Evolutionary conservation across 2,888 invertebrate genomes (phyloP).

Genomic region (Sycophila texana): DNA sequence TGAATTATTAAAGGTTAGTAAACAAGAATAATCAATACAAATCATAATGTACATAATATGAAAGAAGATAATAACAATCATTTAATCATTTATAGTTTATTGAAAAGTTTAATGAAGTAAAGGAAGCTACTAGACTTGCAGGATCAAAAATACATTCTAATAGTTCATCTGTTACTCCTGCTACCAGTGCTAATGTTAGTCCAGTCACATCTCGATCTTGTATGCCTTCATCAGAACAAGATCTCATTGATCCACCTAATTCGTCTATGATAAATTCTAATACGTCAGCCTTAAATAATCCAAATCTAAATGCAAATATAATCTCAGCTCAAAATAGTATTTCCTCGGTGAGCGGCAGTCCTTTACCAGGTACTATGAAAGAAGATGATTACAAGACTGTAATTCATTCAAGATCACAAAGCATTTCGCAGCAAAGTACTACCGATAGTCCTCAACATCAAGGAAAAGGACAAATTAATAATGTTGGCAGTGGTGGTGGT

Average conservation of each 20-base stretch:
- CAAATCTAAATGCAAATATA: slow-evolving; percentile 73
- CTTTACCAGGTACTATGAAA: slow-evolving; percentile 70
- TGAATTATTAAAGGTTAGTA: slow-evolving; percentile 90
- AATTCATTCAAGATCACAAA: slow-evolving; percentile 72
- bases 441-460: slow-evolving; percentile 83
- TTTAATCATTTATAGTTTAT: slow-evolving; percentile 84
- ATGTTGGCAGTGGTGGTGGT: slow-evolving; percentile 64
- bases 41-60: background rate
- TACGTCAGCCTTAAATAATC: slow-evolving; percentile 73
- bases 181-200: slow-evolving; percentile 91
- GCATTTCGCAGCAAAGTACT: slow-evolving; percentile 72
- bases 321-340: slow-evolving; percentile 74
- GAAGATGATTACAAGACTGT: slow-evolving; percentile 73
- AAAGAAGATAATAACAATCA: background rate
- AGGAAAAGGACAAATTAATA: slow-evolving; percentile 67
- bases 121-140: slow-evolving; percentile 91
- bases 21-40: slow-evolving; percentile 19
- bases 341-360: slow-evolving; percentile 73
- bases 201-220: slow-evolving; percentile 85
- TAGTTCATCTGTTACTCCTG: slow-evolving; percentile 87
- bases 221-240: slow-evolving; percentile 76
- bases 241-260: slow-evolving; percentile 78
- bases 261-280: slow-evolving; percentile 76
- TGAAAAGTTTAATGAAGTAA: slow-evolving; percentile 98
- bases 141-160: slow-evolving; percentile 79